Evolutionary conservation across 1,140 invertebrate genomes (phyloP), one percentile per base, ranked within the genome.

Genomic region (Camponotus pennsylvanicus): DNA sequence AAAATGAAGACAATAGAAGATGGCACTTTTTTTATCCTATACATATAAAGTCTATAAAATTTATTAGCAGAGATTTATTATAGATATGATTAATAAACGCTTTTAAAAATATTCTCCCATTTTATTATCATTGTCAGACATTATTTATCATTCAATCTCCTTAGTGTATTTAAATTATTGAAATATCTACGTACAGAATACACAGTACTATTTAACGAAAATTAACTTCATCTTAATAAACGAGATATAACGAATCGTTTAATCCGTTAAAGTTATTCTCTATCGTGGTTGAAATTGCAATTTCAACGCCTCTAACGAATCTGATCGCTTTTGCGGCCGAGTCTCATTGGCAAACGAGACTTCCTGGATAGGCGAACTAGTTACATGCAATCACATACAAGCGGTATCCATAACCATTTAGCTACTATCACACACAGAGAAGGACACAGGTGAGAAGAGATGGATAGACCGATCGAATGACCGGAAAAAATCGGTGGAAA

Each of bases 311-410:
- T 83, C 40, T 75, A 83, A 83, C 55, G 40, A 75, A 83, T 83
- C 79, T 32, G 55, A 61, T 73, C 79, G 69, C 55, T 83, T 83
- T 75, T 83, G 79, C 55, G 69, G 69, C 57, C 27, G 13, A 61
- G 32, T 83, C 13, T 63, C 79, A 83, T 83, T 70, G 79, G 61
- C 69, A 49, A 73, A 75, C 69, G 42, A 85, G 73, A 76, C 73
- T 85, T 85, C 82, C 82, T 78, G 82, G 71, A 64, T 67, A 15
- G 78, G 76, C 88, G 73, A 89, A 83, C 88, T 85, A 66, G 84
- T 86, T 61, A 45, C 88, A 89, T 89, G 88, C 88, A 64, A 67
- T 70, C 32, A 83, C 27, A 73, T 55, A 89, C 70, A 89, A 89
- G 82, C 88, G 52, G 49, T 75, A 37, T 75, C 69, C 70, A 57